Evolutionary conservation across 2,888 invertebrate species (phyloP), one percentile per base, ranked within the genome.

Genomic region (Marasmarcha lunaedactyla): DNA sequence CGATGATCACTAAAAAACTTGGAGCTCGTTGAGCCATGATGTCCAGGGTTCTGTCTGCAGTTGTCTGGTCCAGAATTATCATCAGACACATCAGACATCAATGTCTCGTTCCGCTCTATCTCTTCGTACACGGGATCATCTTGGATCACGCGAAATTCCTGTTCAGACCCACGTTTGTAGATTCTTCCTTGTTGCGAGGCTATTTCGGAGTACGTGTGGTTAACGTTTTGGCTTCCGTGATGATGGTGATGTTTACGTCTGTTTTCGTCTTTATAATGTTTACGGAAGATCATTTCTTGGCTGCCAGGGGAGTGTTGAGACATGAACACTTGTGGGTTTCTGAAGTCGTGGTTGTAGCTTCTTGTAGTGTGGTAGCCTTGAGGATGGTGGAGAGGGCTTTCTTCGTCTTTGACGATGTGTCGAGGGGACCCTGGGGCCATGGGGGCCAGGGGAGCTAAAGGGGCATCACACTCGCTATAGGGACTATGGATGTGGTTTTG

Each of bases 91-190:
- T 92, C 92, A 0, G 90, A 90, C 56, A 89, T 89, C 37, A 89
- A 85, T 2, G 90, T 88, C 56, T 90, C 90, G 51, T 89, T 85
- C 5, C 90, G 81, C 54, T 92, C 92, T 41, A 92, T 92, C 58
- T 92, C 92, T 61, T 93, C 93, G 63, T 93, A 93, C 1, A 92
- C 92, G 0, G 92, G 92, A 55, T 92, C 92, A 51, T 92, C 91
- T 55, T 88, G 87, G 42, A 86, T 84, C 37, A 85, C 85, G 33
- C 85, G 69, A 39, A 84, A 85, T 43, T 84, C 88, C 34, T 85
- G 84, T 11, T 85, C 84, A n/a, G 86, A 79, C 0, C 85, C 86
- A 14, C 85, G 76, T 37, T 84, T 59, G 50, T 83, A 81, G 50
- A 77, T 74, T 12, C 84, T 67, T 15, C 84, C 84, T 51, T 81